Evolutionary conservation across 2,797 vertebrate species (phyloP).

Genomic region (Melanitta fusca): DNA sequence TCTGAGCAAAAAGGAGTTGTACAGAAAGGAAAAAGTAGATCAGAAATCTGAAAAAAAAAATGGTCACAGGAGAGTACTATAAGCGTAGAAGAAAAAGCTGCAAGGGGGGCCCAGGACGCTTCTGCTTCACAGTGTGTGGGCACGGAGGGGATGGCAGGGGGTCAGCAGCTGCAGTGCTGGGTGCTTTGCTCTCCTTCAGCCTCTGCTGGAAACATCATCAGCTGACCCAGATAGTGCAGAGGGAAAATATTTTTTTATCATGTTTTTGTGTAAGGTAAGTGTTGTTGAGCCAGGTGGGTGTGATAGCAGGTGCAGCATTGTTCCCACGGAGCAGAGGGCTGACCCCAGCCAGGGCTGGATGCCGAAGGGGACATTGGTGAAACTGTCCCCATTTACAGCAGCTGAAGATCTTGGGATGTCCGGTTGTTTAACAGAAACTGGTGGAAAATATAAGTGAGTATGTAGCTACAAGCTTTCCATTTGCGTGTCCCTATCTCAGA

Average conservation of each 20-base stretch:
- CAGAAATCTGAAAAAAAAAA: background rate
- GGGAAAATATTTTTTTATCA: background rate
- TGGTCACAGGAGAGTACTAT: background rate
- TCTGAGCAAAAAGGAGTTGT: background rate
- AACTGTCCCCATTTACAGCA: background rate
- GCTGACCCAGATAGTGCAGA: too few relatives aligned
- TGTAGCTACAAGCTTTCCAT: background rate
- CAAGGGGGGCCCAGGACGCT: background rate
- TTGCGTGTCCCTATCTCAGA: background rate
- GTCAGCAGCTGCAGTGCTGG: fast-evolving
- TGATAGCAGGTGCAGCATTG: too few relatives aligned
- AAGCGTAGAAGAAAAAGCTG: background rate
- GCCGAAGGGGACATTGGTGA: fast-evolving
- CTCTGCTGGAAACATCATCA: background rate
- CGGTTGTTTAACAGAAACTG: background rate
- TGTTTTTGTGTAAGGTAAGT: fast-evolving
- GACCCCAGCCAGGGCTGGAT: background rate
- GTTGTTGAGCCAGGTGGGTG: background rate
- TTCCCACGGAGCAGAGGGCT: background rate
- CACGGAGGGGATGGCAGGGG: fast-evolving
- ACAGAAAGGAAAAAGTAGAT: background rate
- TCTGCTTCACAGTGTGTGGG: background rate
- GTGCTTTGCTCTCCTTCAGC: background rate
- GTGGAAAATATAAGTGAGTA: background rate
- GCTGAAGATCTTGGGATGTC: background rate